phyloP scores from a whole-genome alignment of 2,113 vertebrate species.

The Chaenogobius annularis region DNA sequence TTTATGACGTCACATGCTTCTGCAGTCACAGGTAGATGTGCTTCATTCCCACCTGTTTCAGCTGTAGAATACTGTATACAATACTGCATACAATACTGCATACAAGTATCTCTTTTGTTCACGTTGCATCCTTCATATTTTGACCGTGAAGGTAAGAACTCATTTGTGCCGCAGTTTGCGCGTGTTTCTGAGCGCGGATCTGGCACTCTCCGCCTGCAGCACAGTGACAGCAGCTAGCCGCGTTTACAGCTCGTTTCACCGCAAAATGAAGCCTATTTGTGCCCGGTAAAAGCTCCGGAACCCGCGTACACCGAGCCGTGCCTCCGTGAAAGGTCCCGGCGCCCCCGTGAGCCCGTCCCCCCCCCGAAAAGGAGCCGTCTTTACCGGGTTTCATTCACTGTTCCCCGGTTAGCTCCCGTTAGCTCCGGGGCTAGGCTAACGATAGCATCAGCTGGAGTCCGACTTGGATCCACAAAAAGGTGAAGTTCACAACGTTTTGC shows the following conservation, averaged over 20 bases:
- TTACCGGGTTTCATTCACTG: constrained; percentile 46
- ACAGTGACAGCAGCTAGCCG: constrained; percentile 74
- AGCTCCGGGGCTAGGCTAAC: constrained; percentile 57
- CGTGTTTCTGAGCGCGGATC: not conserved
- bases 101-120: not conserved
- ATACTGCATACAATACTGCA: too few species aligned
- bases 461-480: constrained; percentile 65
- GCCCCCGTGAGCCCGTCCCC: constrained; percentile 11
- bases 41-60: too few species aligned
- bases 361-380: constrained; percentile 30
- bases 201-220: constrained; percentile 6
- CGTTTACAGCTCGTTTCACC: constrained; percentile 32
- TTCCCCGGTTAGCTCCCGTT: constrained; percentile 62
- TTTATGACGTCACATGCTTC: too few species aligned
- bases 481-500: constrained; percentile 18
- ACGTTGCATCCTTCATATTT: too few species aligned
- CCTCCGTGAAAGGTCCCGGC: constrained; percentile 39
- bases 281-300: constrained; percentile 10
- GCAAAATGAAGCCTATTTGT: constrained; percentile 26
- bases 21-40: too few species aligned
- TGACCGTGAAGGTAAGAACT: too few species aligned
- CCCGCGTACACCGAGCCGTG: constrained; percentile 18
- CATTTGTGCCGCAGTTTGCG: too few species aligned
- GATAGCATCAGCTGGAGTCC: constrained; percentile 62
- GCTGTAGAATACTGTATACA: too few species aligned